Evolutionary conservation across 2,888 invertebrate genomes (phyloP).

Genomic region (Aricia artaxerxes): DNA sequence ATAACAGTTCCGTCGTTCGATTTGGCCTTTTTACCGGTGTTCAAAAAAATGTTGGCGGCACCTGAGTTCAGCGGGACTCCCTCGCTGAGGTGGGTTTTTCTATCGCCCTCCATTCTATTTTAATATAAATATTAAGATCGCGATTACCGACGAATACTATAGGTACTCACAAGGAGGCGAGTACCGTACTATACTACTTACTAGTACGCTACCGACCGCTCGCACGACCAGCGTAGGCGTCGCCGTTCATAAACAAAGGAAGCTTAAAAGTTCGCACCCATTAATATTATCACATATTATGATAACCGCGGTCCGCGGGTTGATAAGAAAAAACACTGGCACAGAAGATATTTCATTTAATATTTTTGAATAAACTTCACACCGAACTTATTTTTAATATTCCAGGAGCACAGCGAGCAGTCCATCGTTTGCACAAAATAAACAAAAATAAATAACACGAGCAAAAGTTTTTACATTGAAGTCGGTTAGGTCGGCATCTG

Average conservation of each 20-base stretch:
- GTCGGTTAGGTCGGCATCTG: slow-evolving; percentile 53
- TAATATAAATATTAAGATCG: slow-evolving; percentile 20
- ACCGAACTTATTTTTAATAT: slow-evolving; percentile 44
- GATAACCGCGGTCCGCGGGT: slow-evolving; percentile 60
- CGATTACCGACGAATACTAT: slow-evolving; percentile 39
- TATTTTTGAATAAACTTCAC: slow-evolving; percentile 42
- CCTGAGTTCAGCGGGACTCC: slow-evolving; percentile 70
- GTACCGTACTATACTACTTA: slow-evolving; percentile 46
- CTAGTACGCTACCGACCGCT: slow-evolving; percentile 47
- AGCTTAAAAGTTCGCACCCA: slow-evolving; percentile 65
- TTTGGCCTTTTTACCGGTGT: slow-evolving; percentile 67
- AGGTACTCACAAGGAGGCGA: slow-evolving; percentile 26
- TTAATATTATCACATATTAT: slow-evolving; percentile 18
- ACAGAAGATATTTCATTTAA: slow-evolving; percentile 31
- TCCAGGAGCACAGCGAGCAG: slow-evolving; percentile 43
- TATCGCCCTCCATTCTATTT: slow-evolving; percentile 64
- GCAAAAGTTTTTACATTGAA: slow-evolving; percentile 48
- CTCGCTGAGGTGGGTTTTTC: slow-evolving; percentile 67
- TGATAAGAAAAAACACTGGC: slow-evolving; percentile 55
- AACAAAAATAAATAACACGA: slow-evolving; percentile 58
- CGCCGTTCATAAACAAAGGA: slow-evolving; percentile 74
- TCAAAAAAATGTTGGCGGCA: slow-evolving; percentile 72
- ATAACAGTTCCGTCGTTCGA: slow-evolving; percentile 69
- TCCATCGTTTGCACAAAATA: slow-evolving; percentile 47
- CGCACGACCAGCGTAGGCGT: slow-evolving; percentile 61